Percentiles rank a stretch among this genome's conserved stretches.
phyloP scores from a whole-genome alignment of 2,888 invertebrate species.

The Caenorhabditis becei region DNA sequence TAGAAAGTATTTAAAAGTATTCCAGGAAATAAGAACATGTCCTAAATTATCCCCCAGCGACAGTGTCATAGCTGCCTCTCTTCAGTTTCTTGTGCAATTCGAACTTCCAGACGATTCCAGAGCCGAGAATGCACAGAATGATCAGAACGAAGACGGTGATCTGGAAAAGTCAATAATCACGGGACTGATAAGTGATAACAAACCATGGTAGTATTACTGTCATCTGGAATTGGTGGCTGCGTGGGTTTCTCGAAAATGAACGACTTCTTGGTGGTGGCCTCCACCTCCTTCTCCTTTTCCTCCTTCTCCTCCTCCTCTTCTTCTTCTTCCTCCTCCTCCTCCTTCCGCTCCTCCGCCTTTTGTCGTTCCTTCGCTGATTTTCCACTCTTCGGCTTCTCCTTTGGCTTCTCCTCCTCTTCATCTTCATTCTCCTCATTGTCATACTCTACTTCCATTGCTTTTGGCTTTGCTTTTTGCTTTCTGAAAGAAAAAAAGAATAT shows the following conservation, averaged over 20 bases:
- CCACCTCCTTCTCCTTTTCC: conserved; percentile 49
- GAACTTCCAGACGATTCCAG: conserved; percentile 80
- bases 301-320: conserved; percentile 66
- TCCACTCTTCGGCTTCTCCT: conserved; percentile 40
- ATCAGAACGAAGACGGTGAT: conserved; percentile 79
- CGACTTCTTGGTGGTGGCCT: conserved; percentile 64
- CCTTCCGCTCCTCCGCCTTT: conserved; percentile 52
- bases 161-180: conserved; percentile 43
- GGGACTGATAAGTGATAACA: neutral
- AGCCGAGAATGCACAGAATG: conserved; percentile 80
- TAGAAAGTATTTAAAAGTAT: neutral
- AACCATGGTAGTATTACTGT: conserved; percentile 74
- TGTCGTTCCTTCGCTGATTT: conserved; percentile 39
- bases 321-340: conserved; percentile 61
- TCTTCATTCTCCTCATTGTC: conserved; percentile 69
- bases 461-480: conserved; percentile 52
- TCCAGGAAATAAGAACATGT: neutral
- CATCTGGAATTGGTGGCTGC: conserved; percentile 74
- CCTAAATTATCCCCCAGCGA: conserved; percentile 75
- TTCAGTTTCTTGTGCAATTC: conserved; percentile 80
- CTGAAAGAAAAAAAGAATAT: conserved; percentile 27
- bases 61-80: conserved; percentile 81
- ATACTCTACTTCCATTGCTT: conserved; percentile 63
- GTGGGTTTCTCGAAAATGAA: conserved; percentile 80
- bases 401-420: conserved; percentile 48